phyloP scores from a whole-genome alignment of 35 echinoderm and acorn worm species.

The Lytechinus pictus region DNA sequence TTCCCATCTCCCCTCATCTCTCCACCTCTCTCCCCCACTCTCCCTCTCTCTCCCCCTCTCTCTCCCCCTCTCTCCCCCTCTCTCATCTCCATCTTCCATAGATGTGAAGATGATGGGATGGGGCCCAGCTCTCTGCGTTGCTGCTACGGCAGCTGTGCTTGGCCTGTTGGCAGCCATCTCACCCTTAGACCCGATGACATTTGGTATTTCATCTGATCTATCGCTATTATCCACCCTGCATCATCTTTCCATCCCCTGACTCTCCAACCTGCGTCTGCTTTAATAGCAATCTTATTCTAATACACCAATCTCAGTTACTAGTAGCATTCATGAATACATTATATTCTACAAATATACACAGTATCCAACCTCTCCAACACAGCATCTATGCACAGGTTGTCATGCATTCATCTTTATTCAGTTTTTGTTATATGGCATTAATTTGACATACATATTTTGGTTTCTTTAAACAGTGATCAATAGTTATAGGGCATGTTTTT shows the following conservation, averaged over 20 bases:
- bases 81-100: not conserved
- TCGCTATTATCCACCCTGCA: not conserved
- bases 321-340: not conserved
- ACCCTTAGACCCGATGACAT: conserved; percentile 26
- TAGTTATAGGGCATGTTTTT: too few relatives aligned
- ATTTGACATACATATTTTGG: not conserved
- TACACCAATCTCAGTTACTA: not conserved
- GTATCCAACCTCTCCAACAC: not conserved
- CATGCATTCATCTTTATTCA: not conserved
- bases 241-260: not conserved
- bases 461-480: not conserved
- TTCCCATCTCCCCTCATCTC: not conserved
- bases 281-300: not conserved
- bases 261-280: not conserved
- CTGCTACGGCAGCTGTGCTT: conserved; percentile 23
- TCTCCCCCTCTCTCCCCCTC: not conserved
- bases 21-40: not conserved
- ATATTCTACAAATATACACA: not conserved
- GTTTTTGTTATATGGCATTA: not conserved
- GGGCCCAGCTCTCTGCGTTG: not conserved
- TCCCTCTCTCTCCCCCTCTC: not conserved
- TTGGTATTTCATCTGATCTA: conserved; percentile 34
- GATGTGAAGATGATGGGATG: not conserved
- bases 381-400: not conserved
- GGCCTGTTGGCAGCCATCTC: not conserved